Conservation (phyloP, 2,113 vertebrate species). For the Ammospiza caudacuta region DNA sequence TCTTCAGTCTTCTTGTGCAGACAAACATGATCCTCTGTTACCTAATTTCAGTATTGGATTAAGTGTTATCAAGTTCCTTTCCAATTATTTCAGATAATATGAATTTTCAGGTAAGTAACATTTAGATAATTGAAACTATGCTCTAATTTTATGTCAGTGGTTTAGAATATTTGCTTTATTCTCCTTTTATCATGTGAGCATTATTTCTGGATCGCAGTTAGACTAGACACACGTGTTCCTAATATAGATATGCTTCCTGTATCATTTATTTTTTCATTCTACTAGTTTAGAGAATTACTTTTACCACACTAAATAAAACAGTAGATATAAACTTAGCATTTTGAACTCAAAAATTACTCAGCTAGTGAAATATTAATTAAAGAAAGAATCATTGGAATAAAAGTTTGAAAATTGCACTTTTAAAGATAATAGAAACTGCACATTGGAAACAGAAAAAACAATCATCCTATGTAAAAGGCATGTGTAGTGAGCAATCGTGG, state of each 20-base stretch:
- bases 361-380: neutral
- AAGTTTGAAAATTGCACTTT: neutral
- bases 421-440: neutral
- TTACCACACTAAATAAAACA: neutral
- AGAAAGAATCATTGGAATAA: neutral
- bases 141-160: neutral
- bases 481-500: neutral
- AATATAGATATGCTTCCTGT: fast-evolving
- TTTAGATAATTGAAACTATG: neutral
- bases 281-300: neutral
- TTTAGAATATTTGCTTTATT: neutral
- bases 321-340: neutral
- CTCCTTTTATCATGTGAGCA: neutral
- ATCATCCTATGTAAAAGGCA: neutral
- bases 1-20: neutral
- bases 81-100: neutral
- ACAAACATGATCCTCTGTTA: neutral
- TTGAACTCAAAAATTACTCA: neutral
- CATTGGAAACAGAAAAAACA: neutral
- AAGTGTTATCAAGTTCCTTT: neutral
- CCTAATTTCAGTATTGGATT: neutral
- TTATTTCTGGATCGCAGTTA: neutral
- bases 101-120: neutral
- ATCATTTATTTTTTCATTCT: neutral
- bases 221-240: neutral